Evolutionary conservation across 2,113 vertebrate genomes (phyloP).

Genomic region (Macroglossus sobrinus): DNA sequence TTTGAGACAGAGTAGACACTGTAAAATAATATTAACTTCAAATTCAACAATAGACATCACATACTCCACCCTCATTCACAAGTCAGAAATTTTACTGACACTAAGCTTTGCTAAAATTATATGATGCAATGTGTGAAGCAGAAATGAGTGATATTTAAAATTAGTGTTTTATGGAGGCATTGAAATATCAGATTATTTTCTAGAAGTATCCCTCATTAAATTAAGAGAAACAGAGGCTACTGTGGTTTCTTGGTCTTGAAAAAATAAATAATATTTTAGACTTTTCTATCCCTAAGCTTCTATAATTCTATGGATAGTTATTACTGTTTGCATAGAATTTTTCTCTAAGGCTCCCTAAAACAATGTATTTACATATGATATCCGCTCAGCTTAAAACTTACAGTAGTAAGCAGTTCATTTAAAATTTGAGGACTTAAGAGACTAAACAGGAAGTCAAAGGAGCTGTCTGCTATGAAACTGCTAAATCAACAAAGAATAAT

Average conservation of each 20-base stretch:
- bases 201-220: neutral
- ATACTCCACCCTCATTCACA: neutral
- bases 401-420: conserved; percentile 61
- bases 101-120: neutral
- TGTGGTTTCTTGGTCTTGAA: conserved; percentile 28
- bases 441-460: conserved; percentile 55
- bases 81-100: conserved; percentile 11
- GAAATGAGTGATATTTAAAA: conserved; percentile 25
- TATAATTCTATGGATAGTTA: conserved; percentile 48
- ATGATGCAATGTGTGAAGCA: neutral
- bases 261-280: conserved; percentile 38
- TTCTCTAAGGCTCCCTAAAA: conserved; percentile 67
- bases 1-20: neutral
- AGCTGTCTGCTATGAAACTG: conserved; percentile 42
- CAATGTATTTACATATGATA: conserved; percentile 58
- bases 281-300: neutral
- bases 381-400: conserved; percentile 41
- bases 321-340: conserved; percentile 62
- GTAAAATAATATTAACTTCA: conserved; percentile 18
- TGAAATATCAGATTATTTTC: conserved; percentile 17
- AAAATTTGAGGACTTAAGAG: conserved; percentile 56
- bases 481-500: conserved; percentile 69
- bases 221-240: neutral
- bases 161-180: neutral
- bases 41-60: neutral